These are phyloP conservation scores for Drosophila flavopinicola DNA, from an alignment of 2,888 invertebrate species.

Conservation along the genomic window DNA sequence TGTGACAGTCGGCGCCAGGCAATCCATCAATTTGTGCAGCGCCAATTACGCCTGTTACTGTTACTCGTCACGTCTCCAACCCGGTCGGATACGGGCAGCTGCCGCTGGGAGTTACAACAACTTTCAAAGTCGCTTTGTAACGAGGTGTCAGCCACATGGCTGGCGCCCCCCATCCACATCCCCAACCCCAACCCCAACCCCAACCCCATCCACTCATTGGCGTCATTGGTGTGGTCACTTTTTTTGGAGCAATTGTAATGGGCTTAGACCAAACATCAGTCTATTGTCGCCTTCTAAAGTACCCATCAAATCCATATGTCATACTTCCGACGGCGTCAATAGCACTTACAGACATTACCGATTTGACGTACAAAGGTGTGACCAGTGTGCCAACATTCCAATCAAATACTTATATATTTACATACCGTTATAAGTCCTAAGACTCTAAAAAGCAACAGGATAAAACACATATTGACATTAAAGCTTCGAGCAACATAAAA, in stretches of 20 bases:
- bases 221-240: slow-evolving; percentile 58
- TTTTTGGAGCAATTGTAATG: slow-evolving; percentile 41
- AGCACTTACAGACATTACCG: slow-evolving; percentile 36
- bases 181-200: slow-evolving; percentile 29
- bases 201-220: slow-evolving; percentile 37
- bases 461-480: too few species aligned
- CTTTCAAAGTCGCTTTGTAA: slow-evolving; percentile 48
- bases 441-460: too few species aligned
- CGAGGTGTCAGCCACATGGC: slow-evolving; percentile 25
- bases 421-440: too few species aligned
- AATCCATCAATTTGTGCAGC: slow-evolving; percentile 83
- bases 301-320: slow-evolving; percentile 50
- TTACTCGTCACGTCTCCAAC: slow-evolving; percentile 69
- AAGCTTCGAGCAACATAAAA: too few species aligned
- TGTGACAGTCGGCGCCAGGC: slow-evolving; percentile 81
- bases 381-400: slow-evolving; percentile 5
- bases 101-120: slow-evolving; percentile 51
- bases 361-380: slow-evolving; percentile 5
- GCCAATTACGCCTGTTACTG: slow-evolving; percentile 80
- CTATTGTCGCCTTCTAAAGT: slow-evolving; percentile 52
- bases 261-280: slow-evolving; percentile 42
- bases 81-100: slow-evolving; percentile 44
- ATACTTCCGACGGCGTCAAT: slow-evolving; percentile 64
- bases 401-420: neutral
- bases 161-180: slow-evolving; percentile 44